A percentile compares a stretch with the other conserved stretches of the same genome.
These are phyloP conservation scores for Hirtodrosophila histrioides DNA, from an alignment of 2,888 invertebrate genomes.

Conservation along the genomic window DNA sequence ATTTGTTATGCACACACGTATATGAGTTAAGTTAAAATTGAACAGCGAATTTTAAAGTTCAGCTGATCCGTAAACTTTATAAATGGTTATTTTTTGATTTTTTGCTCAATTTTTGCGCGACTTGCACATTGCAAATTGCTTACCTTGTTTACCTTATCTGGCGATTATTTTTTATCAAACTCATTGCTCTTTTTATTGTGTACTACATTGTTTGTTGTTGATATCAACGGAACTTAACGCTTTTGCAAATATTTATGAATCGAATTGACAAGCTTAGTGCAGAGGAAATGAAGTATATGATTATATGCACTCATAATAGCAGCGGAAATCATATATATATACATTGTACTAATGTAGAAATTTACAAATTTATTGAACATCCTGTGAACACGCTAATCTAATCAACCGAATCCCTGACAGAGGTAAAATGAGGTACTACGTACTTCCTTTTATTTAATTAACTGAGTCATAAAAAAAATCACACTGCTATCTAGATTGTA, in stretches of 20 bases:
- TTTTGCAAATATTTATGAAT: conserved; percentile 4
- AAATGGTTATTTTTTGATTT: too few relatives aligned
- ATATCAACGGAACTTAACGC: conserved; percentile 35
- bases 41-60: background rate
- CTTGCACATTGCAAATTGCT: conserved; percentile 13
- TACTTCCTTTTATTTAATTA: too few relatives aligned
- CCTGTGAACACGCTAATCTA: conserved; percentile 31
- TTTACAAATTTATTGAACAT: conserved; percentile 27
- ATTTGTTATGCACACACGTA: conserved; percentile 14
- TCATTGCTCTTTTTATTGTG: too few relatives aligned
- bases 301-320: too few relatives aligned
- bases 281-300: too few relatives aligned
- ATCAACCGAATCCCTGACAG: conserved; percentile 12
- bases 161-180: conserved; percentile 45
- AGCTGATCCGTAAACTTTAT: background rate
- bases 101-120: background rate
- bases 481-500: too few relatives aligned
- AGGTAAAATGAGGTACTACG: too few relatives aligned
- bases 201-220: conserved; percentile 16
- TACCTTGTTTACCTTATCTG: conserved; percentile 24
- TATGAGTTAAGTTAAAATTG: too few relatives aligned
- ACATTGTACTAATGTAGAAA: background rate
- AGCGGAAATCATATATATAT: conserved; percentile 23
- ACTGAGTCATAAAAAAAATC: too few relatives aligned
- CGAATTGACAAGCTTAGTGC: conserved; percentile 1